Evolutionary conservation across 2,888 invertebrate genomes (phyloP).

Genomic region (Polyommatus iphigenia): DNA sequence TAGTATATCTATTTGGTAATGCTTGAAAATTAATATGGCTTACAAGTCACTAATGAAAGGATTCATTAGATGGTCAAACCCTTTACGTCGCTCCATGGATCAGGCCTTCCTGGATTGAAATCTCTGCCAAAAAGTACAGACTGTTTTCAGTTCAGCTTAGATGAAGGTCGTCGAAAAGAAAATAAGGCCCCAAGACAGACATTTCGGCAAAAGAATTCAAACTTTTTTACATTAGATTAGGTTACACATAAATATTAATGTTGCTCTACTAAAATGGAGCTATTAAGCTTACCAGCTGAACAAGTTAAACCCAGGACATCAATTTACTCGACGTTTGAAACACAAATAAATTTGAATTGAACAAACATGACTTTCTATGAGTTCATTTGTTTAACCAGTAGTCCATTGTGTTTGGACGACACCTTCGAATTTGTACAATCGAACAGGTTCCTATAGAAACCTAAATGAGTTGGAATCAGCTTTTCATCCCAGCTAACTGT

Average conservation of each 20-base stretch:
- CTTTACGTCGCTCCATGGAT: no score
- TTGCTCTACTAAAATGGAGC: background rate
- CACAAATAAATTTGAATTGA: conserved; percentile 28
- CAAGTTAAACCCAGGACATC: background rate
- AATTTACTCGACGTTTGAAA: conserved; percentile 34
- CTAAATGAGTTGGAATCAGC: conserved; percentile 41
- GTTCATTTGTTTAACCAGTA: conserved; percentile 14
- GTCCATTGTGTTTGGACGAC: conserved; percentile 10
- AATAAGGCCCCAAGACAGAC: no score
- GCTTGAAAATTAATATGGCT: no score
- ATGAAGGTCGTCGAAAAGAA: no score
- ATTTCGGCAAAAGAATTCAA: background rate
- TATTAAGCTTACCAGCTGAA: background rate
- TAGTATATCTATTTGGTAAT: no score
- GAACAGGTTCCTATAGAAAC: conserved; percentile 32
- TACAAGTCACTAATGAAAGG: no score
- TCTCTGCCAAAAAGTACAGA: no score
- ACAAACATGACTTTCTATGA: conserved; percentile 19
- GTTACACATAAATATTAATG: background rate
- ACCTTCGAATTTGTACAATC: conserved; percentile 6
- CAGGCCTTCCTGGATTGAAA: no score
- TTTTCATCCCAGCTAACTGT: conserved; percentile 37
- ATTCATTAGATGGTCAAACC: no score
- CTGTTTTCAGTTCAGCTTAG: no score
- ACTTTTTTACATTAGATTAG: background rate